phyloP scores from a whole-genome alignment of 2,113 vertebrate genomes.

The Panthera tigris region DNA sequence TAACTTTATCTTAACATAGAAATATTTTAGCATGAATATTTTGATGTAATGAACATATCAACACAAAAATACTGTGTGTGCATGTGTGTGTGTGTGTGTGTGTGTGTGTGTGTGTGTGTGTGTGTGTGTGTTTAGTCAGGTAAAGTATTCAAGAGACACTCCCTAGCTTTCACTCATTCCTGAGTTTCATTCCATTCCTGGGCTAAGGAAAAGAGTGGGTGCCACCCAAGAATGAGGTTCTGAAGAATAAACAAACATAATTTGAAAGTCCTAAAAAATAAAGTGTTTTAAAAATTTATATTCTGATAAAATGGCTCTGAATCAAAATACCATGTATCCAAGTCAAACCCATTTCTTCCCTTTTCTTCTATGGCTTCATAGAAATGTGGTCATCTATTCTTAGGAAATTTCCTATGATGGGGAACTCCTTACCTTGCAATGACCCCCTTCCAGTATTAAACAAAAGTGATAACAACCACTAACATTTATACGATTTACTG shows the following conservation, averaged over 20 bases:
- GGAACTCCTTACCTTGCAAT: constrained; percentile 61
- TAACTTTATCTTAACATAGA: neutral
- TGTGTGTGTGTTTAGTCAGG: neutral
- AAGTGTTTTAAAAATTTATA: neutral
- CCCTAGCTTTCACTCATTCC: neutral
- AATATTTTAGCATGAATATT: neutral
- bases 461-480: constrained; percentile 62
- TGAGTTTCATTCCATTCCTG: neutral
- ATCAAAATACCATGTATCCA: neutral
- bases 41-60: neutral
- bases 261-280: neutral
- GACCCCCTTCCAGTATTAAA: constrained; percentile 65
- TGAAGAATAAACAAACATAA: neutral
- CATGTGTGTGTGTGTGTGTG: neutral
- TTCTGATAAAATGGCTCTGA: neutral
- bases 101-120: neutral
- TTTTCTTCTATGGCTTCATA: neutral
- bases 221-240: neutral
- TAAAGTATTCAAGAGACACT: neutral
- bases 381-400: constrained; percentile 19
- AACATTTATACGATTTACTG: constrained; percentile 63
- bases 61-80: neutral
- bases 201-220: neutral
- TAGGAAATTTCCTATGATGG: neutral
- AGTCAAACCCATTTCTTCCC: neutral